A percentile compares a stretch with the other conserved stretches of the same genome.
Conservation (phyloP, 2,113 vertebrate species). For the Chamaea fasciata region DNA sequence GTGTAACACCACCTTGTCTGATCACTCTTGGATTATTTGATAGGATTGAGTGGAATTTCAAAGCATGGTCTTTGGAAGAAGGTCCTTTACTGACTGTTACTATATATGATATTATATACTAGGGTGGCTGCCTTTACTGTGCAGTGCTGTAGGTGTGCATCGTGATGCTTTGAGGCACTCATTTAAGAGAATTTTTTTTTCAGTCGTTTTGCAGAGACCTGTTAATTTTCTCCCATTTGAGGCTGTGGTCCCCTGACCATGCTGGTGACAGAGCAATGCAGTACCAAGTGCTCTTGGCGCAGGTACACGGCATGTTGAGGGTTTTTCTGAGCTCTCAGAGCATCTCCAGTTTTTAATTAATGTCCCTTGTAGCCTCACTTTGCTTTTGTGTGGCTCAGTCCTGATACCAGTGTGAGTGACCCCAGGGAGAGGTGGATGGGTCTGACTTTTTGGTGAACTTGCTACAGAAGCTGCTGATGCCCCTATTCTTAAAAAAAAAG, state of each 20-base stretch:
- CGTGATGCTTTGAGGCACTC: background rate
- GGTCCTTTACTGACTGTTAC: background rate
- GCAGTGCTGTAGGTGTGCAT: background rate
- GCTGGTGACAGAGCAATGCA: background rate
- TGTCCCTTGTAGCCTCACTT: background rate
- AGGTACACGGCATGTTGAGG: rapidly evolving
- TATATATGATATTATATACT: background rate
- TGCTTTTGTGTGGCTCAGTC: background rate
- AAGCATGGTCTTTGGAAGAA: background rate
- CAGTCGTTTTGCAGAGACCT: background rate
- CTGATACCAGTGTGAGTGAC: background rate
- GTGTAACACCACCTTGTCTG: background rate
- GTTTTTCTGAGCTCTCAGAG: background rate
- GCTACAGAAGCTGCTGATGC: background rate
- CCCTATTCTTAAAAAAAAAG: background rate
- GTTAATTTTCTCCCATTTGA: background rate
- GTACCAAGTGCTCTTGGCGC: background rate
- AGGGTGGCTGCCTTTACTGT: background rate
- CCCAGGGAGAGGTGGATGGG: background rate
- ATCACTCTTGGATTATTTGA: background rate
- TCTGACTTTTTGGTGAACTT: background rate
- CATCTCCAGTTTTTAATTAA: background rate
- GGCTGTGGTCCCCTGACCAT: background rate
- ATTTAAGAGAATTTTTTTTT: background rate
- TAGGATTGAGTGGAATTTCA: background rate